Conservation (phyloP, 1,140 invertebrate species). For the Lasaia peninsularis region DNA sequence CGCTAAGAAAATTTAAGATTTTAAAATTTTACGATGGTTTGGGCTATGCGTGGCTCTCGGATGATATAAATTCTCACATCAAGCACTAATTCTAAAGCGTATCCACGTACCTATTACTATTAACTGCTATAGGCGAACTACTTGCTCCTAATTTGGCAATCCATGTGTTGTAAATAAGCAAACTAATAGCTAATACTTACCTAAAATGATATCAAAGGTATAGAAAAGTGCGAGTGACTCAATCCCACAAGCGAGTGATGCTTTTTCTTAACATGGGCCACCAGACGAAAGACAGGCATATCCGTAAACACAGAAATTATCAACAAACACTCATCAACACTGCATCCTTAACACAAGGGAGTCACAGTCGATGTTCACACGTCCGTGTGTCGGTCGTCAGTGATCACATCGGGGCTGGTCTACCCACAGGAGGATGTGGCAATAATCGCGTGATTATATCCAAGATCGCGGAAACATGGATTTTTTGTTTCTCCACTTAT, state of each 20-base stretch:
- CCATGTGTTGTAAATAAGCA: no score
- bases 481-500: conserved; percentile 38
- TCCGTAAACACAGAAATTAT: conserved; percentile 48
- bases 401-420: conserved; percentile 25
- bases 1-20: no score
- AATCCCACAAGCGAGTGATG: conserved; percentile 45
- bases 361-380: conserved; percentile 41
- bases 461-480: conserved; percentile 42
- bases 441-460: conserved; percentile 47
- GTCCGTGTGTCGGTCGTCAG: conserved; percentile 30
- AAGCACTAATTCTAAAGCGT: no score
- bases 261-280: conserved; percentile 69
- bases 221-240: conserved; percentile 49
- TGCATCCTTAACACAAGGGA: conserved; percentile 52
- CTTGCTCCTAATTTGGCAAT: no score
- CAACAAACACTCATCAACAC: conserved; percentile 49
- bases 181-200: conserved; percentile 56
- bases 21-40: no score
- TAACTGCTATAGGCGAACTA: no score
- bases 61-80: no score
- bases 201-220: conserved; percentile 74
- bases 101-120: no score
- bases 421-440: conserved; percentile 54
- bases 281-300: conserved; percentile 65
- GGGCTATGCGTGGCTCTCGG: no score